Conservation (phyloP, 1,140 invertebrate genomes). For the Antheraea pernyi region DNA sequence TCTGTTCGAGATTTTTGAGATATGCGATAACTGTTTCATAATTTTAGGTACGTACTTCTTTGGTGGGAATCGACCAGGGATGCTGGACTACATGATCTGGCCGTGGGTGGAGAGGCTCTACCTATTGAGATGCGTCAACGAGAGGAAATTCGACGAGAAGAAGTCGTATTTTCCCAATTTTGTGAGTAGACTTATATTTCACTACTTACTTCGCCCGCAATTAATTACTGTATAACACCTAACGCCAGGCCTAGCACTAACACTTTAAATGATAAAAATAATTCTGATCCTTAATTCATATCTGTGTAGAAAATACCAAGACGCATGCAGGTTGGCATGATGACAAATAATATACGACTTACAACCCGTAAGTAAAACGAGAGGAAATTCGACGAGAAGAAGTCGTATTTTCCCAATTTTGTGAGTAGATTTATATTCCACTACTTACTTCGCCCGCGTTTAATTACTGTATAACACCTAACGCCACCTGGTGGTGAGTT, state of each 20-base stretch:
- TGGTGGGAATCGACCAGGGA: conserved; percentile 83
- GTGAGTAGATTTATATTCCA: conserved; percentile 40
- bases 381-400: conserved; percentile 59
- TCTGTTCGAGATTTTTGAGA: not conserved
- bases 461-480: too few species aligned
- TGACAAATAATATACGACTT: too few species aligned
- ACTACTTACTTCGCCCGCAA: too few species aligned
- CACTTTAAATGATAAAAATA: too few species aligned
- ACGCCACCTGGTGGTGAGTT: too few species aligned
- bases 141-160: conserved; percentile 62
- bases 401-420: conserved; percentile 59
- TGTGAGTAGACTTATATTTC: conserved; percentile 41
- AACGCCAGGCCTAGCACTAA: too few species aligned
- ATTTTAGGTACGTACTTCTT: conserved; percentile 78
- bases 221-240: too few species aligned
- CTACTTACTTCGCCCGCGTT: too few species aligned
- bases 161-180: conserved; percentile 59
- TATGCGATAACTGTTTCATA: not conserved
- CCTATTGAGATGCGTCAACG: conserved; percentile 57
- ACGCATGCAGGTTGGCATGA: too few species aligned
- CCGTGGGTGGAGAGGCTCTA: conserved; percentile 87
- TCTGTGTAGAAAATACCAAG: too few species aligned
- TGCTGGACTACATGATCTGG: conserved; percentile 92
- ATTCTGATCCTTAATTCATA: too few species aligned
- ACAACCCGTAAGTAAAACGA: conserved; percentile 31